phyloP scores from a whole-genome alignment of 2,797 vertebrate genomes.

The Enteromius viviparus region DNA sequence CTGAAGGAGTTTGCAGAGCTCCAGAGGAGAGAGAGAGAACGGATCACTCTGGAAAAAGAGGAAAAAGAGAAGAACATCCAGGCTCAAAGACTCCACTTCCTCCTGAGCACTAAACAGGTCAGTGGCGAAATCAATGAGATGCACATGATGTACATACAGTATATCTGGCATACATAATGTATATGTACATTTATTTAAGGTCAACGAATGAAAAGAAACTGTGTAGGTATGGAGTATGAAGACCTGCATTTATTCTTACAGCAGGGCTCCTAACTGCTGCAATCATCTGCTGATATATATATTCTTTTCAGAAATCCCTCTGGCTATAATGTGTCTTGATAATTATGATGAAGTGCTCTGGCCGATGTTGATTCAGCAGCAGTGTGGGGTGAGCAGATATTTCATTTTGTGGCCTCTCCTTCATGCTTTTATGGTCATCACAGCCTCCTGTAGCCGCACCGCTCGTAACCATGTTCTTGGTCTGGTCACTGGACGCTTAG shows the following conservation, averaged over 20 bases:
- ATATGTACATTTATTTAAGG: neutral
- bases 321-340: constrained; percentile 82
- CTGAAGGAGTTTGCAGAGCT: constrained; percentile 81
- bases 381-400: constrained; percentile 70
- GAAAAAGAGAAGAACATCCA: constrained; percentile 77
- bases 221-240: constrained; percentile 1
- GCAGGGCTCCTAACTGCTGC: neutral
- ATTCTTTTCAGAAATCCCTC: constrained; percentile 80
- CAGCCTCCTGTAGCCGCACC: constrained; percentile 53
- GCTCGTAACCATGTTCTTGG: constrained; percentile 19
- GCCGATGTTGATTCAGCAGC: constrained; percentile 93
- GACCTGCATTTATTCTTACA: constrained; percentile 1
- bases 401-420: constrained; percentile 74
- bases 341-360: constrained; percentile 92
- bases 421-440: constrained; percentile 72
- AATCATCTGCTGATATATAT: constrained; percentile 45
- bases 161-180: neutral
- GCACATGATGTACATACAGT: constrained; percentile 74
- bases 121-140: constrained; percentile 89
- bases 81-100: constrained; percentile 89
- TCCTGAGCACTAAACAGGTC: constrained; percentile 94
- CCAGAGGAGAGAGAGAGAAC: constrained; percentile 79
- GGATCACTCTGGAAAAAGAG: constrained; percentile 73
- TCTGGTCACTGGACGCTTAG: constrained; percentile 23
- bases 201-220: neutral